Evolutionary conservation across 2,888 invertebrate species (phyloP), one percentile per base, ranked within the genome.

Genomic region (Agriopis marginaria): DNA sequence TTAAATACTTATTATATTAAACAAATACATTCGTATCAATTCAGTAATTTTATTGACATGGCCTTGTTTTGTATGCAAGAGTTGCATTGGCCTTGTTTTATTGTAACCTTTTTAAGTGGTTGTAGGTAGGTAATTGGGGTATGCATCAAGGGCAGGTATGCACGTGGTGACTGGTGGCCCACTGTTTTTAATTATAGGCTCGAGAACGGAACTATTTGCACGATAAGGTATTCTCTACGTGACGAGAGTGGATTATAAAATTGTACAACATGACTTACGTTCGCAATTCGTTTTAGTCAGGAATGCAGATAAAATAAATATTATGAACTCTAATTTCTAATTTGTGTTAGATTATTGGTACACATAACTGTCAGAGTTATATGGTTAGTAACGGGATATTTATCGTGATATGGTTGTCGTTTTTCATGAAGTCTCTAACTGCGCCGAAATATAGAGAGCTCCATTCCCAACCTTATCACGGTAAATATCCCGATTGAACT

Each of bases 101-200:
- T 39, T 50, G 58, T 60, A 54, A 68, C 72, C 73, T 68, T 70
- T 76, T 70, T 69, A 70, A 68, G 74, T 58, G 7, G 54, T 68
- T 75, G 71, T 78, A 71, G 72, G 79, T 3, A 32, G 4, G 32
- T 77, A 77, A 81, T 74, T 75, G 75, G 76, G 65, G 69, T 74
- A 70, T 58, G 66, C 68, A 81, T 75, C 77, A 79, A 72, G 77
- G 75, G 71, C 77, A 77, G 74, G 60, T 60, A 51, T 49, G 72
- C 76, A 78, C 77, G 73, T 77, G 75, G 75, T 64, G 72, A 56
- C 73, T 77, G 75, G 75, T 64, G 72, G 60, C 73, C 63, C 63
- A 75, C 66, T 72, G 67, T 51, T 66, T 65, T 68, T 66, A 61
- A 68, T 70, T 68, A 56, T 44, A 68, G 71, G 63, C 71, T 67